A percentile compares a stretch with the other conserved stretches of the same genome.
Evolutionary conservation across 2,113 vertebrate genomes (phyloP).

Genomic region (Erinaceus europaeus): DNA sequence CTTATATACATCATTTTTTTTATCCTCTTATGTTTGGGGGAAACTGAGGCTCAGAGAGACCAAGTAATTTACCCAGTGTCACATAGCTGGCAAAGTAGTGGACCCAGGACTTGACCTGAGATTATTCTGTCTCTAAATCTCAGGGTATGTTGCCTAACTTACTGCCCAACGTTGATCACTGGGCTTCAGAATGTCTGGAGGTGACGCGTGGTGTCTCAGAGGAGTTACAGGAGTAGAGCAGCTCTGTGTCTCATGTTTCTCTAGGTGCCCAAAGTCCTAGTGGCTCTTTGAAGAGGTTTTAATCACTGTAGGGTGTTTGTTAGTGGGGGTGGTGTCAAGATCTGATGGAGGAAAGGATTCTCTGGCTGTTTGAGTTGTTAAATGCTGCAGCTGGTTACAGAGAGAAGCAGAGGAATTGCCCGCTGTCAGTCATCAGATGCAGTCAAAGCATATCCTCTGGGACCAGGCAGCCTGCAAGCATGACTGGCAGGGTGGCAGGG

Average conservation of each 20-base stretch:
- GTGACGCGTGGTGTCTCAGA: neutral
- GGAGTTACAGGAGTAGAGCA: neutral
- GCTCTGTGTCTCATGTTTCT: neutral
- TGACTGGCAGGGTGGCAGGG: neutral
- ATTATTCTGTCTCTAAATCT: neutral
- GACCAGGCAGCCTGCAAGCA: neutral
- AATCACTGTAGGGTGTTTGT: neutral
- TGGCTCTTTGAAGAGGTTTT: constrained; percentile 37
- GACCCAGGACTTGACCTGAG: neutral
- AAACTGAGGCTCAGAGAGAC: constrained; percentile 33
- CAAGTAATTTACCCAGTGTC: neutral
- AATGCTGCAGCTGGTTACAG: constrained; percentile 29
- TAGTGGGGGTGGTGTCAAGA: neutral
- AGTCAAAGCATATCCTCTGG: neutral
- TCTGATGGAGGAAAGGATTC: constrained; percentile 1
- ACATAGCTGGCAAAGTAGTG: neutral
- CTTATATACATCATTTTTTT: neutral
- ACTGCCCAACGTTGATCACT: too few relatives aligned
- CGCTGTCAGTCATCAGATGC: neutral
- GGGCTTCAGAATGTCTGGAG: neutral
- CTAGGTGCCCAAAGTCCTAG: neutral
- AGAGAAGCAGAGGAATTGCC: neutral
- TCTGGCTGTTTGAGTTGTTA: neutral
- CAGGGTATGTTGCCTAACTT: neutral
- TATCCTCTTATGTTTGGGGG: constrained; percentile 12